Evolutionary conservation across 2,888 invertebrate genomes (phyloP).

Genomic region (Troides aeacus): DNA sequence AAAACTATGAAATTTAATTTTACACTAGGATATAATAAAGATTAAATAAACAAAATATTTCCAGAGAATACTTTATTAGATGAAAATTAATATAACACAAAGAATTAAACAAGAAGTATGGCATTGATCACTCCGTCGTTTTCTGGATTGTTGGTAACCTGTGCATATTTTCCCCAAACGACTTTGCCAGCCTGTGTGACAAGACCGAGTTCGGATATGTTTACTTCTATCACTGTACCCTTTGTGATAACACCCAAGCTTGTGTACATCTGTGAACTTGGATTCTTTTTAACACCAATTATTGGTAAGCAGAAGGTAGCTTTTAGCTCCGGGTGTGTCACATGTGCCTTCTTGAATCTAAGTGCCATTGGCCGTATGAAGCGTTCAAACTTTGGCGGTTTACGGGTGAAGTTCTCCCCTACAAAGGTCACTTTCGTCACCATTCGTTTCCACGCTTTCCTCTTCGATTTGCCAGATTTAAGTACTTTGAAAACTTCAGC

Average conservation of each 20-base stretch:
- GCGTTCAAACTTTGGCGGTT: constrained; percentile 99
- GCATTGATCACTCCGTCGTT: constrained; percentile 99
- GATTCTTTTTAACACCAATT: constrained; percentile 99
- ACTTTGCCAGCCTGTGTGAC: constrained; percentile 99
- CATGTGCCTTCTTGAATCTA: constrained; percentile 98
- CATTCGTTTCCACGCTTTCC: constrained; percentile 99
- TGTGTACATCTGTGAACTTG: constrained; percentile 98
- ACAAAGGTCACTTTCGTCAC: constrained; percentile 99
- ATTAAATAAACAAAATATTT: constrained; percentile 21
- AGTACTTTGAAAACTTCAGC: constrained; percentile 97
- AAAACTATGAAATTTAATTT: no score
- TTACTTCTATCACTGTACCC: constrained; percentile 98
- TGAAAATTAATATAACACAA: constrained; percentile 26
- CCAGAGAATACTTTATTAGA: constrained; percentile 41
- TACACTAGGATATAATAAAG: no score
- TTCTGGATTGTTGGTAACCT: constrained; percentile 99
- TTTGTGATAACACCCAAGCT: constrained; percentile 98
- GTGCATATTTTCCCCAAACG: constrained; percentile 99
- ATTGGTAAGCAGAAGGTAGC: constrained; percentile 98
- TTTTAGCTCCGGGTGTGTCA: constrained; percentile 99
- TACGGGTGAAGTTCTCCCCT: constrained; percentile 98
- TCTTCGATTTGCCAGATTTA: constrained; percentile 92
- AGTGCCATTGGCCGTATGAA: constrained; percentile 99
- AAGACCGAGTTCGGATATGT: constrained; percentile 98
- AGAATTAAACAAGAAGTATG: constrained; percentile 91